These are phyloP conservation scores for Spilarctia lutea DNA, from an alignment of 2,888 invertebrate species.

Conservation along the genomic window DNA sequence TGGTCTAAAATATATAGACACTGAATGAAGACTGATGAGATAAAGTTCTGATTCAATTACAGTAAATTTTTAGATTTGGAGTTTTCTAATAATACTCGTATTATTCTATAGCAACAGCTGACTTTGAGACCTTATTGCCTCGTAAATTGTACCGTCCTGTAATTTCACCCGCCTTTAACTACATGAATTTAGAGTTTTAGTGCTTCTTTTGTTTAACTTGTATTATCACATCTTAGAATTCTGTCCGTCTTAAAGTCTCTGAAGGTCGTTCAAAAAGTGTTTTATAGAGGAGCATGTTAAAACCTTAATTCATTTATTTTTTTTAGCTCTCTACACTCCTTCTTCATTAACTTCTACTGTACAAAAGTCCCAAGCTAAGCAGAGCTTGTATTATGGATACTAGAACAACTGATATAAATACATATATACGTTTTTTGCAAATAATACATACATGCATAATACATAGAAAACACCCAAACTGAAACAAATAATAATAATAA, in stretches of 20 bases:
- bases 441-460: too few relatives aligned
- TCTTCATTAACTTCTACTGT: too few relatives aligned
- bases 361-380: too few relatives aligned
- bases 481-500: too few relatives aligned
- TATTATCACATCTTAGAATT: background rate
- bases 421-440: too few relatives aligned
- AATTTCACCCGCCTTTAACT: background rate
- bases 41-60: background rate
- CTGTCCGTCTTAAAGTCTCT: background rate
- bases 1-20: background rate
- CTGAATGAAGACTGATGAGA: slow-evolving; percentile 28
- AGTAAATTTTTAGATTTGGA: background rate
- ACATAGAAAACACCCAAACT: too few relatives aligned
- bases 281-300: background rate
- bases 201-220: background rate
- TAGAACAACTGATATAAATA: too few relatives aligned
- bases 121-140: background rate
- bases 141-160: background rate
- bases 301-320: too few relatives aligned
- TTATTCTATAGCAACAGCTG: background rate
- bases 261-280: background rate
- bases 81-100: background rate
- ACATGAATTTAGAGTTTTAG: background rate
- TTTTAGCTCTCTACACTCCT: too few relatives aligned
- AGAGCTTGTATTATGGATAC: too few relatives aligned